Evolutionary conservation across 2,888 invertebrate genomes (phyloP).

Genomic region (Eupithecia vulgata): DNA sequence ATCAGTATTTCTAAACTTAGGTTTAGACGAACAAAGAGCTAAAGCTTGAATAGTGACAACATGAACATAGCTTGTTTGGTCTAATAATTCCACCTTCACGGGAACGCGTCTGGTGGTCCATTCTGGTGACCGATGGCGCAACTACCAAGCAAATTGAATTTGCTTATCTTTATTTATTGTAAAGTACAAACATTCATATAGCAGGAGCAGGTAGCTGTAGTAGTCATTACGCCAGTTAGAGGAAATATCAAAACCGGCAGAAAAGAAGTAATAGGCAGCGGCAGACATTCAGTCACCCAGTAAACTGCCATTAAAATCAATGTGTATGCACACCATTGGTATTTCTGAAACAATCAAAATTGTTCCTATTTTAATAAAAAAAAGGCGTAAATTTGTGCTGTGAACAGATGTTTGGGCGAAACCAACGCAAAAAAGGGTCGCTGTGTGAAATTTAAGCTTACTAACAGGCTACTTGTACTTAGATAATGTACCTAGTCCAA

Average conservation of each 20-base stretch:
- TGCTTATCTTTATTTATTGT: background rate
- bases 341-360: conserved; percentile 55
- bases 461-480: no score
- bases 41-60: no score
- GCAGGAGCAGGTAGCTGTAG: conserved; percentile 59
- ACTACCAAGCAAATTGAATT: background rate
- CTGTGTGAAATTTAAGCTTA: no score
- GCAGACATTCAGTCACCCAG: conserved; percentile 92
- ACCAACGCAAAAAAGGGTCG: no score
- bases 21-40: no score
- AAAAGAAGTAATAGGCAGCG: conserved; percentile 90
- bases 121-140: no score
- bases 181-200: conserved; percentile 81
- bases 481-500: no score
- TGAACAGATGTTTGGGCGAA: no score
- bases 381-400: background rate
- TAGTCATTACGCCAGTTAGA: conserved; percentile 87
- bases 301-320: conserved; percentile 89
- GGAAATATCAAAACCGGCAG: conserved; percentile 92
- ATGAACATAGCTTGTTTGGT: no score
- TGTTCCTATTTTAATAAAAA: background rate
- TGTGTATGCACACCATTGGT: conserved; percentile 87
- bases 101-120: no score
- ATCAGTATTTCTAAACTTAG: no score
- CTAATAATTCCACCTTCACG: no score